Conservation (phyloP, 2,113 vertebrate species). For the Bolborhynchus lineola region DNA sequence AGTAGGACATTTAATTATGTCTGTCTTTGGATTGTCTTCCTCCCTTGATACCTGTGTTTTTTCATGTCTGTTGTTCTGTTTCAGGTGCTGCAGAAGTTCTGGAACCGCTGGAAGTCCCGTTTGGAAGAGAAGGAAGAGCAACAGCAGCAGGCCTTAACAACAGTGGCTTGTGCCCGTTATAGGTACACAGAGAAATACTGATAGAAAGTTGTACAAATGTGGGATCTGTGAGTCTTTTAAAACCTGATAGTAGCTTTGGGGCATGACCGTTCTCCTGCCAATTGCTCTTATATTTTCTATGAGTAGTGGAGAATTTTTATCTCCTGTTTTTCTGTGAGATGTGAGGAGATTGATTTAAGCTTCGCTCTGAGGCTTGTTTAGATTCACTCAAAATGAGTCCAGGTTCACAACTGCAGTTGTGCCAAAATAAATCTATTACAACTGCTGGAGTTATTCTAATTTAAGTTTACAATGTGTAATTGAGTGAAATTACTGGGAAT, state of each 20-base stretch:
- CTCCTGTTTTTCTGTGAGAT: background rate
- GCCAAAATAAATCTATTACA: background rate
- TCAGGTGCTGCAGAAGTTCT: constrained; percentile 79
- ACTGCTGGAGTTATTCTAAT: background rate
- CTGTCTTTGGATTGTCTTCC: background rate
- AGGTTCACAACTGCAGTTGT: background rate
- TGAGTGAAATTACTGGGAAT: background rate
- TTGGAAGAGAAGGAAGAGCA: constrained; percentile 82
- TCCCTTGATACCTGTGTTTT: background rate
- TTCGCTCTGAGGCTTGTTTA: background rate
- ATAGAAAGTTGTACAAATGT: background rate
- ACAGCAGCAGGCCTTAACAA: constrained; percentile 52
- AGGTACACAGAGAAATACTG: constrained; percentile 67
- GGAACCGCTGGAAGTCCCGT: constrained; percentile 78
- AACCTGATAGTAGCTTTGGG: background rate
- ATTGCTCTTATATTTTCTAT: background rate
- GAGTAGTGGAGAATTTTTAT: background rate
- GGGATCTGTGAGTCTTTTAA: background rate
- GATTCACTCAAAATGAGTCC: background rate
- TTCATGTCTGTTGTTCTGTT: background rate
- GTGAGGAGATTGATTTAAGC: background rate
- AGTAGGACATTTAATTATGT: background rate
- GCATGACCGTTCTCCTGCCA: background rate
- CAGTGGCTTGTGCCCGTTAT: constrained; percentile 64
- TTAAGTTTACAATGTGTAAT: background rate